These are phyloP conservation scores for Sebastes diaconus DNA, from an alignment of 2,797 vertebrate genomes.

Conservation along the genomic window DNA sequence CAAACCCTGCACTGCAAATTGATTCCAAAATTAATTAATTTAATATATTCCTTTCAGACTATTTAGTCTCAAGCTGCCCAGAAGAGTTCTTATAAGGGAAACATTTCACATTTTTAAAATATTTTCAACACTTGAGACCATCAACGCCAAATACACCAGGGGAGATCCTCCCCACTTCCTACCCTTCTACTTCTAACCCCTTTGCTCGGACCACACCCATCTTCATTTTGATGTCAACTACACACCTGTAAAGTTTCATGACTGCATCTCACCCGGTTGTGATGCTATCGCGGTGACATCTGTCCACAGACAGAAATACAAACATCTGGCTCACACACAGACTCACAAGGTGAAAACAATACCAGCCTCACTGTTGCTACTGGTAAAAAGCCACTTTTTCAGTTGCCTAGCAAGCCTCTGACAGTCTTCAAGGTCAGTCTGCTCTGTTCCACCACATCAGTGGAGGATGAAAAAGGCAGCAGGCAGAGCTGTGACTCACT, in stretches of 20 bases:
- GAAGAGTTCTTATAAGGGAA: background rate
- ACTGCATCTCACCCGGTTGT: accelerated
- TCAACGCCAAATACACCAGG: no score
- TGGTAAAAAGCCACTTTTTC: background rate
- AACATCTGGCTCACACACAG: background rate
- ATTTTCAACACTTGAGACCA: background rate
- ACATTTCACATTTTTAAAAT: background rate
- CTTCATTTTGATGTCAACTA: no score
- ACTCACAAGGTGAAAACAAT: background rate
- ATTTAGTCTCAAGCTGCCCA: background rate
- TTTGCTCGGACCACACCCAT: no score
- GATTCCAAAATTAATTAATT: background rate
- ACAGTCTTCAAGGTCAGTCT: slow-evolving; percentile 41
- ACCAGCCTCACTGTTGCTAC: background rate
- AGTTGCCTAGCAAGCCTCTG: background rate
- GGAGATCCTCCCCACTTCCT: no score
- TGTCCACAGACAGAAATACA: background rate
- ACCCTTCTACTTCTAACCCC: no score
- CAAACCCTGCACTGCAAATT: background rate
- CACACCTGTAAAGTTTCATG: no score
- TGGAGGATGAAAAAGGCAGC: slow-evolving; percentile 7
- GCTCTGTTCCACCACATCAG: slow-evolving; percentile 5
- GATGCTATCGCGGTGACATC: no score
- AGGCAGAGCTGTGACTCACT: slow-evolving; percentile 19
- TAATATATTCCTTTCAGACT: background rate